These are phyloP conservation scores for Acanthococcus lagerstroemiae DNA, from an alignment of 2,888 invertebrate species.

Conservation along the genomic window DNA sequence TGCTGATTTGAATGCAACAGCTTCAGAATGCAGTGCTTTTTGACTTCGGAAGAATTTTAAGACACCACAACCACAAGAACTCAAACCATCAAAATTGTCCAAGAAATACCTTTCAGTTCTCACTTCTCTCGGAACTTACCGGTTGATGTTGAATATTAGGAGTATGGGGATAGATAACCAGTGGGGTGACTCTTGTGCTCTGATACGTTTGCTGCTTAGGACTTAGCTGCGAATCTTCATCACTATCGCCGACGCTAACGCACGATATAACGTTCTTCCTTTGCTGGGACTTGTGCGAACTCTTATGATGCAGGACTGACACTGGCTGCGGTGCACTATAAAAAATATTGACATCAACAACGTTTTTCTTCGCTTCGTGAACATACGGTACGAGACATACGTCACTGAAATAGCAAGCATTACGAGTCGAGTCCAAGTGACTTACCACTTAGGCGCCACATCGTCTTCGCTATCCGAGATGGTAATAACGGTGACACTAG, in stretches of 20 bases:
- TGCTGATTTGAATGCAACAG: no score
- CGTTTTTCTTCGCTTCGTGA: no score
- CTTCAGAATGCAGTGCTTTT: no score
- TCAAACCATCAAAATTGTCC: background rate
- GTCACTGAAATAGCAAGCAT: background rate
- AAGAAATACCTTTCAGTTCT: no score
- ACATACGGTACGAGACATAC: background rate
- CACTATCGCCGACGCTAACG: slow-evolving; percentile 66
- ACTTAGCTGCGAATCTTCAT: slow-evolving; percentile 51
- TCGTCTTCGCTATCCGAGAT: slow-evolving; percentile 94
- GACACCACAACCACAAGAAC: background rate
- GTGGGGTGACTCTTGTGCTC: slow-evolving; percentile 32
- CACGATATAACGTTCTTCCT: slow-evolving; percentile 68
- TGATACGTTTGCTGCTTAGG: slow-evolving; percentile 40
- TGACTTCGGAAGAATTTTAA: no score
- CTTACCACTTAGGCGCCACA: slow-evolving; percentile 41
- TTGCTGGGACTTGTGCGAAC: slow-evolving; percentile 39
- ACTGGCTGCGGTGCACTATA: slow-evolving; percentile 30
- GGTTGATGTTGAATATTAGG: slow-evolving; percentile 22
- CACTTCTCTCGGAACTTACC: background rate
- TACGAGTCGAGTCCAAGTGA: background rate
- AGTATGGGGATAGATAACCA: slow-evolving; percentile 32
- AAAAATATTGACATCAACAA: background rate
- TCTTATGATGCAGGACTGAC: slow-evolving; percentile 12
- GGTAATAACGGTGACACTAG: slow-evolving; percentile 88